Evolutionary conservation across 2,797 vertebrate species (phyloP), one percentile per base, ranked within the genome.

Genomic region (Microchirus variegatus): DNA sequence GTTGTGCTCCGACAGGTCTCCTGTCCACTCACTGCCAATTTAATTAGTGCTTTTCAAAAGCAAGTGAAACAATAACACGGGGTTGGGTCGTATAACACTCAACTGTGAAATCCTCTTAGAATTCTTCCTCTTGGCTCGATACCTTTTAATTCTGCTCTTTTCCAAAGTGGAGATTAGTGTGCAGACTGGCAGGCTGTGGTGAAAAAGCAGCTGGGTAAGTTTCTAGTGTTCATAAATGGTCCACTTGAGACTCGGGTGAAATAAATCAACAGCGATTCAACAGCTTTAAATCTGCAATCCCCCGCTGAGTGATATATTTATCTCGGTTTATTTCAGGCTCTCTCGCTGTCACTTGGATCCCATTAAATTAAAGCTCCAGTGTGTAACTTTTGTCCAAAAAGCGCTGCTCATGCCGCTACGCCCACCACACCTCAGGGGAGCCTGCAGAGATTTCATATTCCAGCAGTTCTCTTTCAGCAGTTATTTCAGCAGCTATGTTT

Each of bases 21-120:
- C 71, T 19, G 69, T 72, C 38, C 54, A 15, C 65, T 77, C 73
- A 40, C 3, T 9, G 18, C 18, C 65, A 73, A 77, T 81, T 81
- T 70, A 75, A 84, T 85, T 67, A 69, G n/a, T 74, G 74, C 60
- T 81, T 78, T 86, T 78, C 55, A 56, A 77, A 56, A 59, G 35
- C 51, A 38, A 49, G 61, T 48, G 53, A 72, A 77, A 75, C 67
- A 74, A 82, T 78, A 67, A 78, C 14, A 64, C 59, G 66, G 70
- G 45, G 19, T 70, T 76, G 72, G 76, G 71, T 77, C 73, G 26
- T 54, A 71, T 54, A 71, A 80, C 78, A 57, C 46, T 73, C 14
- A 13, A 58, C 67, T 78, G 78, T 83, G 70, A 86, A 86, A 90
- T 84, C 81, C 81, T 87, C 81, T 80, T 79, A 78, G 65, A 84